phyloP scores from a whole-genome alignment of 2,888 invertebrate genomes.

The Vesta saturnalis region DNA sequence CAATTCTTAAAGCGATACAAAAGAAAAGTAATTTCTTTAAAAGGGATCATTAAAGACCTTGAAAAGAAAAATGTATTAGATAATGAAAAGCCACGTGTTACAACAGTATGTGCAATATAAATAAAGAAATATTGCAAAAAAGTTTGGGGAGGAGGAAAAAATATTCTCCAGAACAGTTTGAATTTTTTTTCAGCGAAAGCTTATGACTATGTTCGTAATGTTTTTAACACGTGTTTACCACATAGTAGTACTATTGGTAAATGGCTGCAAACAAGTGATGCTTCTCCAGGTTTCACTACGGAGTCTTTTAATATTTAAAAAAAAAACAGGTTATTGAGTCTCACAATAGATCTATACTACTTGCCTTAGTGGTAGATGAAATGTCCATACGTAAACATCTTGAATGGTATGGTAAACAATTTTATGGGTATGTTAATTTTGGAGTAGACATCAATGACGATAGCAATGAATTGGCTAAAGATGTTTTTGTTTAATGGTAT shows the following conservation, averaged over 20 bases:
- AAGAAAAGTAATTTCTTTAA: background rate
- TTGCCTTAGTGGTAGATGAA: constrained; percentile 51
- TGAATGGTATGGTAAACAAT: constrained; percentile 43
- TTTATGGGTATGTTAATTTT: constrained; percentile 46
- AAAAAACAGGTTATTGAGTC: too few relatives aligned
- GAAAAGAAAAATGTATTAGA: background rate
- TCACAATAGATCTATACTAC: too few relatives aligned
- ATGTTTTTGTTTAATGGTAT: constrained; percentile 43
- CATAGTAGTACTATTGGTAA: too few relatives aligned
- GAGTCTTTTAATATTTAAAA: too few relatives aligned
- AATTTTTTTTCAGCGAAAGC: too few relatives aligned
- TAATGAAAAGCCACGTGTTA: background rate
- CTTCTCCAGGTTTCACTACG: too few relatives aligned
- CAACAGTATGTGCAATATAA: background rate
- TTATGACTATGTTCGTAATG: too few relatives aligned
- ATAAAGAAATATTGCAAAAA: background rate
- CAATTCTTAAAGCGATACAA: constrained; percentile 3
- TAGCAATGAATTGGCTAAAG: constrained; percentile 40
- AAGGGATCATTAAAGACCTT: background rate
- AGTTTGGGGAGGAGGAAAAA: background rate
- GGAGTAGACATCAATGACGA: constrained; percentile 43
- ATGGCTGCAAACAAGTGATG: too few relatives aligned
- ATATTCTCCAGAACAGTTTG: background rate
- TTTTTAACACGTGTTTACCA: too few relatives aligned
- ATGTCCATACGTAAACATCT: constrained; percentile 47